Base-by-base conservation (phyloP, 2,888 invertebrate species). In the Macrosiphum euphorbiae region DNA sequence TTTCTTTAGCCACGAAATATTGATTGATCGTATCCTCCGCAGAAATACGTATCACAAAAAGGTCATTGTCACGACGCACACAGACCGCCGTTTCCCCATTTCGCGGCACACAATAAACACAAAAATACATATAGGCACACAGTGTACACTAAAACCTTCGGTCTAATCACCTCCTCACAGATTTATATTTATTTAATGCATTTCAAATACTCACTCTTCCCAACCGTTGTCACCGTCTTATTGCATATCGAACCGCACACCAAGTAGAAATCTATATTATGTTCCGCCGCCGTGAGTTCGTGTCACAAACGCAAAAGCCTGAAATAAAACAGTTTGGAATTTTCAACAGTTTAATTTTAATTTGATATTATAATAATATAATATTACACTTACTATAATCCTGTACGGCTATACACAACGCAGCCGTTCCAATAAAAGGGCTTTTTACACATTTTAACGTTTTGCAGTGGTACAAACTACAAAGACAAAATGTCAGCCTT, bases 11-110 rank as follows among this genome's bases (percentile, higher is more conserved):
- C 55, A 67, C 86, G 10, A 85, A 90, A 94, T 90, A 94, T 90
- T 94, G 94, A 94, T 94, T 90, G 94, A 94, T 94, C 94, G 94
- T 90, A 90, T 93, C 88, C 89, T 88, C 85, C 11, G 89, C 88
- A 50, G 58, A 88, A 89, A 93, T 93, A 93, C 93, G 47, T 26
- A 90, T 94, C 86, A 89, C 94, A 94, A 94, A 94, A 94, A 94
- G 90, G 87, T 94, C 90, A 90, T 94, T 94, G 94, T 94, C 94
- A 84, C 89, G 16, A 58, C 44, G 41, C 50, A 67, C 92, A 67
- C 93, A n/a, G 47, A 35, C 58, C 89, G 52, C 85, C 67, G 86
- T 94, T 85, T 89, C n/a, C n/a, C 91, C 85, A 55, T 88, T 89
- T 26, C 13, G 93, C 50, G 41, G 47, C 93, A 44, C 61, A 90